phyloP scores from a whole-genome alignment of 2,888 invertebrate species.

The Craniophora ligustri region DNA sequence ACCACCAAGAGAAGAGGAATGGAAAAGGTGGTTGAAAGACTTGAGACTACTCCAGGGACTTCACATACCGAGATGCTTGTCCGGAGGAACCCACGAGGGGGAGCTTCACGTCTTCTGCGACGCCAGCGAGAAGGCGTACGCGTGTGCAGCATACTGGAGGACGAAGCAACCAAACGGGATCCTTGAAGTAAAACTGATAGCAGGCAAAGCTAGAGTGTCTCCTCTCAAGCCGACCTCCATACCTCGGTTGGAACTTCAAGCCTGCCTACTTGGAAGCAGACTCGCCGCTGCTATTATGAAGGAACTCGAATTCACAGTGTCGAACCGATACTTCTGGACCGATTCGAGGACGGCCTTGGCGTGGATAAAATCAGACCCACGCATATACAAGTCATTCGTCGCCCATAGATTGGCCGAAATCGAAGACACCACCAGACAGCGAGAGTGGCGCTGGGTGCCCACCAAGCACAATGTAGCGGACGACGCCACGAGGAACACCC shows the following conservation, averaged over 20 bases:
- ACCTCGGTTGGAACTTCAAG: conserved; percentile 2
- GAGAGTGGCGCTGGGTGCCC: conserved; percentile 39
- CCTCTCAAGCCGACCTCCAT: not conserved
- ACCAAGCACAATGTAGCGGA: conserved; percentile 34
- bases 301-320: not conserved
- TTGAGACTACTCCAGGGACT: not conserved
- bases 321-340: conserved; percentile 16
- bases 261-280: not conserved
- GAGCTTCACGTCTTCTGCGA: not conserved
- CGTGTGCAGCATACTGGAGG: not conserved
- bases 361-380: conserved; percentile 29
- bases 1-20: not conserved
- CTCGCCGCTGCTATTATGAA: not conserved
- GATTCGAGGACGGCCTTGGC: conserved; percentile 31
- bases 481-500: conserved; percentile 18
- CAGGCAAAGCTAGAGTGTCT: not conserved
- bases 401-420: conserved; percentile 46
- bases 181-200: not conserved
- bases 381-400: conserved; percentile 33
- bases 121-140: too few relatives aligned
- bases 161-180: not conserved
- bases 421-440: conserved; percentile 14
- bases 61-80: not conserved
- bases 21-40: not conserved
- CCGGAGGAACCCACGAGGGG: not conserved